These are phyloP conservation scores for Nomada ruficornis DNA, from an alignment of 2,888 invertebrate genomes.

Conservation along the genomic window DNA sequence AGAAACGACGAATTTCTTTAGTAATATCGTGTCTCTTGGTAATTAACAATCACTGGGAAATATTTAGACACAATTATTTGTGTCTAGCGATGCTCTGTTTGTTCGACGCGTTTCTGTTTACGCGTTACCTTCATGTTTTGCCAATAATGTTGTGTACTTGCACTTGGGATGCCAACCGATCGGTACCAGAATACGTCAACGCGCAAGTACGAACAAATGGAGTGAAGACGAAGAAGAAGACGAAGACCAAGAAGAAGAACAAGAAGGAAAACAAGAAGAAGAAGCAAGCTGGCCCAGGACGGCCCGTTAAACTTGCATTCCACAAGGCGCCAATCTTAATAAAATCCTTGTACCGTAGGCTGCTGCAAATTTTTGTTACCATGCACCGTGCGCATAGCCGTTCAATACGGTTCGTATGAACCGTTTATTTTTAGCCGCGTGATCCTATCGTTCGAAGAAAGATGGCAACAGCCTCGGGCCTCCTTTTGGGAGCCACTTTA, in stretches of 20 bases:
- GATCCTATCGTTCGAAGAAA: constrained; percentile 36
- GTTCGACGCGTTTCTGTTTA: not conserved
- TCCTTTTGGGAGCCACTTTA: constrained; percentile 19
- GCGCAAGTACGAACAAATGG: constrained; percentile 30
- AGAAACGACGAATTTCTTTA: constrained; percentile 11
- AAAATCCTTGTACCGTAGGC: constrained; percentile 62
- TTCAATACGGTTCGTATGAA: constrained; percentile 18
- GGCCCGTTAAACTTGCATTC: constrained; percentile 68
- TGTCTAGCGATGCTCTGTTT: too few species aligned
- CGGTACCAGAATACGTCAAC: constrained; percentile 1
- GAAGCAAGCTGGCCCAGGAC: constrained; percentile 41
- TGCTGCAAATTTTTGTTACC: constrained; percentile 61
- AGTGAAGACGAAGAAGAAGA: constrained; percentile 9
- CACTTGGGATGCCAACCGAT: not conserved
- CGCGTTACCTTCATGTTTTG: too few species aligned
- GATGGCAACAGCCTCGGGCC: constrained; percentile 25
- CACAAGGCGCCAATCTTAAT: constrained; percentile 62
- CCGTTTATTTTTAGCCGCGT: constrained; percentile 42
- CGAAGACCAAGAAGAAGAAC: constrained; percentile 1
- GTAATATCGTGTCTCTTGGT: not conserved
- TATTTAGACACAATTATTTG: not conserved
- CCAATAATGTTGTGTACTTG: too few species aligned
- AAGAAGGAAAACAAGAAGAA: constrained; percentile 14
- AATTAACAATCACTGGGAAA: too few species aligned
- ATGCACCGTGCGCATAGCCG: constrained; percentile 8